Percentiles rank a stretch among this genome's conserved stretches.
Conservation (phyloP, 2,113 vertebrate species). For the Sciurus niger region DNA sequence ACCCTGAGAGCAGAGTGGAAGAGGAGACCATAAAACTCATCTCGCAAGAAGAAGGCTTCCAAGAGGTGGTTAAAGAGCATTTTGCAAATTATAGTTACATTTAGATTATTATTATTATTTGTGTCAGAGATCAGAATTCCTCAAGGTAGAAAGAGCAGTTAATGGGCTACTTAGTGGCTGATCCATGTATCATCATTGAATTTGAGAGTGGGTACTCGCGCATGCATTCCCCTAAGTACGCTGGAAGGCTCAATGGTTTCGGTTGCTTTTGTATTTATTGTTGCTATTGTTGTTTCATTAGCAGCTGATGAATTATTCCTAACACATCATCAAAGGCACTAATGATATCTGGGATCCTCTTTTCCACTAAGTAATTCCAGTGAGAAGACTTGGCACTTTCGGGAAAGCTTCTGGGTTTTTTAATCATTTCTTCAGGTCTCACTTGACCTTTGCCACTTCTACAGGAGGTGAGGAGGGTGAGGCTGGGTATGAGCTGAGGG, state of each 20-base stretch:
- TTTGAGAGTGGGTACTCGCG: not conserved
- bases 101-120: conserved; percentile 64
- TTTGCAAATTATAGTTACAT: conserved; percentile 43
- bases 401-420: not conserved
- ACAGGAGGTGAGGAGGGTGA: not conserved
- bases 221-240: not conserved
- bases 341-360: not conserved
- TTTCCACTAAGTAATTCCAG: conserved; percentile 34
- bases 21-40: not conserved
- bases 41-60: not conserved
- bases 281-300: conserved; percentile 64
- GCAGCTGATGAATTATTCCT: conserved; percentile 64
- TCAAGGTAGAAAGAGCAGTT: conserved; percentile 63
- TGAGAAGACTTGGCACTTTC: not conserved
- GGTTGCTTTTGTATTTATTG: conserved; percentile 43
- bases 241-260: conserved; percentile 53
- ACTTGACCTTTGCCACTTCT: not conserved
- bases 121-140: conserved; percentile 65
- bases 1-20: not conserved
- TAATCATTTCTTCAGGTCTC: conserved; percentile 30
- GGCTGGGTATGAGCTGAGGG: not conserved
- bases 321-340: conserved; percentile 65
- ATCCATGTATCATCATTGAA: conserved; percentile 41
- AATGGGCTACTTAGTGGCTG: conserved; percentile 50
- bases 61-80: conserved; percentile 35